These are phyloP conservation scores for Crenichthys baileyi DNA, from an alignment of 2,797 vertebrate genomes.

Conservation along the genomic window DNA sequence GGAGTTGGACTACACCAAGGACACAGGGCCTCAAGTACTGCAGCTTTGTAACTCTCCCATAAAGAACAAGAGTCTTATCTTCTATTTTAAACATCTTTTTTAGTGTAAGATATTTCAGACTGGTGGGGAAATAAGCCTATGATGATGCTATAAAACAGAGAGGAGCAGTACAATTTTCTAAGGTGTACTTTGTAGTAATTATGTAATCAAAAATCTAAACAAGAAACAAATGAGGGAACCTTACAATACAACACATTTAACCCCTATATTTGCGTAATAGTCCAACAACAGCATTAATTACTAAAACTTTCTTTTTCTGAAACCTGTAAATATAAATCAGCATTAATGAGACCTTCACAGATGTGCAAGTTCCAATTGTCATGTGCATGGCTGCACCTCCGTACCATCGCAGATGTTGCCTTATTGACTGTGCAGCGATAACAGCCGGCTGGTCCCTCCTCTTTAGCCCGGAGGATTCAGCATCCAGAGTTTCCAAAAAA, in stretches of 20 bases:
- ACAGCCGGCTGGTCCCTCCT: neutral
- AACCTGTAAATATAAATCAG: slow-evolving; percentile 3
- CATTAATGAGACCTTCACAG: neutral
- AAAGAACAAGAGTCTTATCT: neutral
- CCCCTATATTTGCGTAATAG: neutral
- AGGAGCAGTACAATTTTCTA: neutral
- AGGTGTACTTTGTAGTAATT: neutral
- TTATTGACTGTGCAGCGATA: neutral
- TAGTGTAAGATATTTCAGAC: neutral
- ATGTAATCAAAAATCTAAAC: neutral
- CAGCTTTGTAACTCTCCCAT: neutral
- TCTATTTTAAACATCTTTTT: neutral
- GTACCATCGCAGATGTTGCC: neutral
- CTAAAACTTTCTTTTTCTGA: neutral
- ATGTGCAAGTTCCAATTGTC: neutral
- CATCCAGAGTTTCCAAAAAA: neutral
- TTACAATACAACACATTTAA: neutral
- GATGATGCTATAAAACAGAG: neutral
- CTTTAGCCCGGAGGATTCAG: neutral
- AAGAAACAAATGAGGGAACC: neutral
- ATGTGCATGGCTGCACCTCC: neutral
- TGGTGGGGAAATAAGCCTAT: neutral
- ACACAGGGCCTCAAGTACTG: neutral
- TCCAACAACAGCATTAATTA: neutral
- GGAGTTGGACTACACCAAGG: neutral